Evolutionary conservation across 2,113 vertebrate genomes (phyloP).

Genomic region (Turnix velox): DNA sequence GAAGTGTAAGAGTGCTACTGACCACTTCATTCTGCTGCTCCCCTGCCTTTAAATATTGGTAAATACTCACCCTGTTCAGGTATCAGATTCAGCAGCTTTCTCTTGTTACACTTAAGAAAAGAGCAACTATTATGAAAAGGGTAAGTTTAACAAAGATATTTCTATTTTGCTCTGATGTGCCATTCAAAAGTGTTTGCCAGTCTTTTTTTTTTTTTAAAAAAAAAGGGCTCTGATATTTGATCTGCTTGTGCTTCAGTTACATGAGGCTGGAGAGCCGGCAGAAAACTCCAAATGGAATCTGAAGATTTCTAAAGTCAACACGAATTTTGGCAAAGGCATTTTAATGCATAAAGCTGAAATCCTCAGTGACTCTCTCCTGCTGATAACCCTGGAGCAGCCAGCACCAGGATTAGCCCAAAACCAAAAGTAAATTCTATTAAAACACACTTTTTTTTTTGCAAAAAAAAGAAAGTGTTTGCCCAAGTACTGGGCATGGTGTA

Average conservation of each 20-base stretch:
- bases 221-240: constrained; percentile 43
- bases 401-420: not conserved
- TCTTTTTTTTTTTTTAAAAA: not conserved
- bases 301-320: constrained; percentile 64
- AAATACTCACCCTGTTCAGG: not conserved
- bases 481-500: not conserved
- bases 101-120: not conserved
- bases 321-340: constrained; percentile 4
- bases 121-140: not conserved
- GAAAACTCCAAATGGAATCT: constrained; percentile 52
- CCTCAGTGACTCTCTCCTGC: constrained; percentile 3
- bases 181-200: constrained; percentile 25
- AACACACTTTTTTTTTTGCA: not conserved
- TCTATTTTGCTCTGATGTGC: constrained; percentile 22
- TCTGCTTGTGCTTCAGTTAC: constrained; percentile 35
- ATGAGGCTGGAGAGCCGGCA: constrained; percentile 25
- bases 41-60: not conserved
- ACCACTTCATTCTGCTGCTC: not conserved
- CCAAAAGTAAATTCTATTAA: not conserved
- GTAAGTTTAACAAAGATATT: constrained; percentile 34
- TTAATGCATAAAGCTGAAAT: constrained; percentile 36
- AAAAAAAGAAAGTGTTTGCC: not conserved
- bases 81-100: not conserved
- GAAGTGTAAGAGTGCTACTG: not conserved
- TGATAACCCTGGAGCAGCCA: not conserved